Evolutionary conservation across 2,888 invertebrate genomes (phyloP).

Genomic region (Icerya purchasi): DNA sequence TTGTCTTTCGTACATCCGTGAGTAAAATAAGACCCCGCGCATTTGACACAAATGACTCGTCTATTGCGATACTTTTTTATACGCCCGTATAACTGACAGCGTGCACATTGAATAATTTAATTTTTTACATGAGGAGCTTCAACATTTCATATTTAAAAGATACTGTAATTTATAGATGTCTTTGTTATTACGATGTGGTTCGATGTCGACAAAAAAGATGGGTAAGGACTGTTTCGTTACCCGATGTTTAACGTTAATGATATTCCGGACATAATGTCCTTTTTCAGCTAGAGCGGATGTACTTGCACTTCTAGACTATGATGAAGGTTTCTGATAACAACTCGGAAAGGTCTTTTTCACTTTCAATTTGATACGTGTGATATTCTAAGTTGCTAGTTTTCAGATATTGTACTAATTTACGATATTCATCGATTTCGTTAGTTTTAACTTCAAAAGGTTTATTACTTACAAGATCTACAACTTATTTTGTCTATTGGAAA

Average conservation of each 20-base stretch:
- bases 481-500: background rate
- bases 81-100: background rate
- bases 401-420: background rate
- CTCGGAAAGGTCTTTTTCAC: too few relatives aligned
- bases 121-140: background rate
- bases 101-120: background rate
- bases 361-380: too few relatives aligned
- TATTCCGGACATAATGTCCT: too few relatives aligned
- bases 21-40: background rate
- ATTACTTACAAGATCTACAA: background rate
- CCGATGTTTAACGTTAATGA: too few relatives aligned
- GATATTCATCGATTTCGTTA: background rate
- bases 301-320: too few relatives aligned
- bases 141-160: background rate
- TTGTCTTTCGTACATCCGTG: background rate
- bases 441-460: background rate
- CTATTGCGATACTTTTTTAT: background rate
- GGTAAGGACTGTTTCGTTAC: too few relatives aligned
- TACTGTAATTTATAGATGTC: too few relatives aligned
- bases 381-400: too few relatives aligned
- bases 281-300: too few relatives aligned
- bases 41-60: background rate
- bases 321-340: too few relatives aligned
- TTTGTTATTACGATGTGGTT: too few relatives aligned
- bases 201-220: too few relatives aligned